Percentiles rank a stretch among this genome's conserved stretches.
phyloP scores from a whole-genome alignment of 37 sponge, comb jelly and placozoan species.

The Chondrilla cf. caribensis region DNA sequence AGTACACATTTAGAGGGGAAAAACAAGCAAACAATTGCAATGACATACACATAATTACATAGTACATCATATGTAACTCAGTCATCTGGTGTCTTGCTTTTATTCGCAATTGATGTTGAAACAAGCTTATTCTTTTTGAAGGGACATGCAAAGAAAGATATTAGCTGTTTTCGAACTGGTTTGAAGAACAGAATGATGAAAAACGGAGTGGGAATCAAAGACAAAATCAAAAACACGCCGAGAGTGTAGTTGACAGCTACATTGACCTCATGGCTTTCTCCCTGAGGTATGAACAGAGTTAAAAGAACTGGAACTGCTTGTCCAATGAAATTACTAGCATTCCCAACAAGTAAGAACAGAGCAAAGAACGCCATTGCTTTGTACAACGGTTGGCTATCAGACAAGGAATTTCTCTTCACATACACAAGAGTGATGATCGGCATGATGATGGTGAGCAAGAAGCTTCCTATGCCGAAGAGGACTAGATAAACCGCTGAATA shows the following conservation, averaged over 20 bases:
- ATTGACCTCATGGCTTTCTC: not conserved
- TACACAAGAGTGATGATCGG: not conserved
- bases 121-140: no score
- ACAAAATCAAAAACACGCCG: not conserved
- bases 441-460: not conserved
- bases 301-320: not conserved
- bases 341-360: constrained; percentile 2
- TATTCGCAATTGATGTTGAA: no score
- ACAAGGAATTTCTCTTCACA: not conserved
- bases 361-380: not conserved
- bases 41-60: no score
- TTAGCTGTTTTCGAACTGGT: not conserved
- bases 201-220: not conserved
- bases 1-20: no score
- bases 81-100: no score
- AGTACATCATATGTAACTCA: no score
- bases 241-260: not conserved
- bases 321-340: not conserved
- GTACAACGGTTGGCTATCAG: not conserved
- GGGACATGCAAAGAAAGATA: no score
- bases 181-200: not conserved
- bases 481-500: not conserved
- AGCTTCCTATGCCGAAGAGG: constrained; percentile 1
- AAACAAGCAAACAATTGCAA: no score
- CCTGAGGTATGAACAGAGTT: not conserved